Percentiles rank a stretch among this genome's conserved stretches.
Conservation (phyloP, 2,888 invertebrate genomes). For the Nemurella pictetii region DNA sequence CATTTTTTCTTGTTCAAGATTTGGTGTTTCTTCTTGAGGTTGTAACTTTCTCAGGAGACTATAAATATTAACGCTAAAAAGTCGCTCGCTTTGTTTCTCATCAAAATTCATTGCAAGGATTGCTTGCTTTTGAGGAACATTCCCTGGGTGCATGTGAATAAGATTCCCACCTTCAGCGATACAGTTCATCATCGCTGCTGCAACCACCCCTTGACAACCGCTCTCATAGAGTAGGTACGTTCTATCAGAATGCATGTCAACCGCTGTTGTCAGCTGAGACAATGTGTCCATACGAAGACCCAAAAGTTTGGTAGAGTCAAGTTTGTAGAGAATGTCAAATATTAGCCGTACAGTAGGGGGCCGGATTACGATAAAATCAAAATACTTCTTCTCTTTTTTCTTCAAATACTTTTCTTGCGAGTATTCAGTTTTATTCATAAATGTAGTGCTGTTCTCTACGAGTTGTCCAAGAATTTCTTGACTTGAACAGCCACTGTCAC, state of each 20-base stretch:
- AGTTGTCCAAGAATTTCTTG: conserved; percentile 83
- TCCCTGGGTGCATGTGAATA: conserved; percentile 79
- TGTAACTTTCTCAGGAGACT: conserved; percentile 70
- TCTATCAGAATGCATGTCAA: conserved; percentile 76
- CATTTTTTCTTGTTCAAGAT: conserved; percentile 5
- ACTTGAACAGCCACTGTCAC: conserved; percentile 74
- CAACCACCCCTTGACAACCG: conserved; percentile 81
- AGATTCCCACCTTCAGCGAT: conserved; percentile 69
- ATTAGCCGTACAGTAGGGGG: conserved; percentile 81
- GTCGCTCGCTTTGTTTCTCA: conserved; percentile 67
- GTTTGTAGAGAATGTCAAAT: conserved; percentile 79
- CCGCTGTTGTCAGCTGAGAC: conserved; percentile 81
- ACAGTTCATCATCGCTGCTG: conserved; percentile 79
- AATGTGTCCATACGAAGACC: conserved; percentile 84
- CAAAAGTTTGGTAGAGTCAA: conserved; percentile 74
- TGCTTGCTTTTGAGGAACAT: conserved; percentile 77
- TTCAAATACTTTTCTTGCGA: conserved; percentile 92
- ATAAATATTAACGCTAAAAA: conserved; percentile 76
- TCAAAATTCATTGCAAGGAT: conserved; percentile 80
- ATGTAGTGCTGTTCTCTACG: conserved; percentile 89
- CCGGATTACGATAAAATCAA: conserved; percentile 76
- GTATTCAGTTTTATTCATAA: conserved; percentile 86
- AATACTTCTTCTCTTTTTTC: conserved; percentile 94
- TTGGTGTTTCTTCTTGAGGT: conserved; percentile 53
- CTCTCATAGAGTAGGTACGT: conserved; percentile 82